phyloP scores from a whole-genome alignment of 2,113 vertebrate species.

The Rhagologus leucostigma region DNA sequence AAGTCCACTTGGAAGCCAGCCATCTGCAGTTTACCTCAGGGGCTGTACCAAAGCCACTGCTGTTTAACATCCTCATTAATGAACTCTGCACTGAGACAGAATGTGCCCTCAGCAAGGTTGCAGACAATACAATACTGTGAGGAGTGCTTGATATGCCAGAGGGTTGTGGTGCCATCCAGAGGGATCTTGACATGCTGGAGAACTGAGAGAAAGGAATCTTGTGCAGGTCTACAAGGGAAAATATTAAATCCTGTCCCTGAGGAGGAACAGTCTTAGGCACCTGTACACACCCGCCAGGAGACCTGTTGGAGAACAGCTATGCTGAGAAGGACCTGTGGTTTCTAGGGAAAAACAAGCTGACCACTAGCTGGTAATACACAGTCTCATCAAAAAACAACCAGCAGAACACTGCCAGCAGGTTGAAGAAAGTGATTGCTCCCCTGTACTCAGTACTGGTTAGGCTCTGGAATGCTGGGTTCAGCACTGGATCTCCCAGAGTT shows the following conservation, averaged over 20 bases:
- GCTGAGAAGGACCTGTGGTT: not conserved
- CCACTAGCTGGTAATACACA: not conserved
- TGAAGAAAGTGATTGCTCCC: not conserved
- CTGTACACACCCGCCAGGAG: rapidly evolving
- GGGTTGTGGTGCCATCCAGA: not conserved
- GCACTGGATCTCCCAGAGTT: not conserved
- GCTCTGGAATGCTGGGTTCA: not conserved
- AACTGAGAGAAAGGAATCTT: not conserved
- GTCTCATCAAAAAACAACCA: not conserved
- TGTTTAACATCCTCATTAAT: not conserved
- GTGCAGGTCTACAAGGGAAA: not conserved
- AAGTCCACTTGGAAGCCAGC: not conserved
- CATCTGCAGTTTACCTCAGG: not conserved
- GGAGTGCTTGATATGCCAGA: not conserved
- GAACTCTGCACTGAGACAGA: not conserved
- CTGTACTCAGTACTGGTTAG: not conserved
- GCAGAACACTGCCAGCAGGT: not conserved
- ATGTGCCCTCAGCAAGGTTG: not conserved
- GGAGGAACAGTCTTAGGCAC: not conserved
- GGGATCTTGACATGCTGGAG: not conserved
- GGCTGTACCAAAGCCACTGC: not conserved
- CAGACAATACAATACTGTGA: not conserved
- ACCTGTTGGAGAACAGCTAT: not conserved
- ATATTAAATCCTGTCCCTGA: not conserved
- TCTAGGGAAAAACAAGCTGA: not conserved